Evolutionary conservation across 1,140 invertebrate species (phyloP), one percentile per base, ranked within the genome.

Genomic region (Holotrichia oblita): DNA sequence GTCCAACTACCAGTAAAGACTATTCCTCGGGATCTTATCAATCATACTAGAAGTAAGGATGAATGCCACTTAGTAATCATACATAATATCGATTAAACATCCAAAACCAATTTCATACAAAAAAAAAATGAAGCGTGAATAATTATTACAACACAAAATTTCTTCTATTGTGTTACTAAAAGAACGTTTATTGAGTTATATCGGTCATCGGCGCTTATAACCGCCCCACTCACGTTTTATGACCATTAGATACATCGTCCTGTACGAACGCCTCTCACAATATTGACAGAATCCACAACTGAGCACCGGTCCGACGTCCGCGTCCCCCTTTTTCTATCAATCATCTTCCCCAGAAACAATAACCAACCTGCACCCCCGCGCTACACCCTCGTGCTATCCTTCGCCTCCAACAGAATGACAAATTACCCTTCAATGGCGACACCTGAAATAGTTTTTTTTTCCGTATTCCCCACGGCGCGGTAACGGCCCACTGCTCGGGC

Each of bases 341-440:
- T 55, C 48, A 55, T 55, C 48, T 55, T 17, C 48, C 48, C 48
- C 2, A 17, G 48, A 55, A 55, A 55, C 48, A 55, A 55, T 55
- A 55, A 55, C n/a, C 48, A 7, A 7, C 48, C 48, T 17, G 6
- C 48, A 6, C 17, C 48, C 48, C 17, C 48, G 27, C 14, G 12
- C 14, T 14, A 2, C 48, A 14, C 14, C 12, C 48, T 34, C 48
- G 17, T 3, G 2, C 14, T 55, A 17, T 2, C 48, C n/a, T 14
- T 55, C 48, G n/a, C 48, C 17, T 55, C 17, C 48, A 17, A 55
- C 48, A 55, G 48, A 55, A 55, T 55, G 14, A 55, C 48, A 55
- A 55, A 55, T 55, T 55, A 55, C 48, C 48, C 48, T 55, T 55
- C 48, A 55, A 55, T 55, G 48, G 48, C 14, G 48, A 55, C 48